Evolutionary conservation across 2,113 vertebrate genomes (phyloP), one percentile per base, ranked within the genome.

Genomic region (Pelvicachromis taeniatus): DNA sequence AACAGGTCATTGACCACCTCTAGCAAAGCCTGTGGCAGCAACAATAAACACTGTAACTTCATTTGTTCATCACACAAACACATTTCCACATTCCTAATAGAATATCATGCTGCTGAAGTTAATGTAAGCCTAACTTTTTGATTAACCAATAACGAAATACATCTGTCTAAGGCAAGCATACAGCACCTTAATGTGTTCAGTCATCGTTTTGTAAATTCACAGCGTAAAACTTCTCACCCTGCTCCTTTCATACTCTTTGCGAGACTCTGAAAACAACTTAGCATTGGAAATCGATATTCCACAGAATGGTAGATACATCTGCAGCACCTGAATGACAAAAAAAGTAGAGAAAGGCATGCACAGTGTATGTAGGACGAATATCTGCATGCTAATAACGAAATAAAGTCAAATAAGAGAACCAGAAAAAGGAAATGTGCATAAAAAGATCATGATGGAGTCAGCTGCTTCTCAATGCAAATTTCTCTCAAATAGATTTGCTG

Each of bases 1-100:
- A 97, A 97, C 88, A 97, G 90, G 87, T 96, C 96, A 12, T 97
- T 96, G 83, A 96, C 96, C 91, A 96, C 96, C 91, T 96, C 96
- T 78, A 97, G 85, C 82, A 96, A 93, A 81, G 96, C 94, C 96
- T 96, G 84, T 26, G 3, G 33, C 11, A 42, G 54, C 2, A 11
- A 50, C 1, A 80, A 48, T 4, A 48, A 4, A 56, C 23, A 31
- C 4, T 1, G 1, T 85, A 16, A 81, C 40, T 26, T 19, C 0
- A 29, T 48, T 6, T 38, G 7, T 26, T 26, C 16, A 48, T 53
- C 26, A 40, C 48, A 75, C 23, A 48, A 33, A 29, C 40, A 73
- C 48, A 1, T 73, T 73, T 73, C 40, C 42, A 29, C 40, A 48
- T 48, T 48, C 40, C 21, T 29, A 35, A 29, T 40, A 7, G 2